A percentile compares a stretch with the other conserved stretches of the same genome.
Evolutionary conservation across 2,888 invertebrate genomes (phyloP).

Genomic region (Morpho achilles): DNA sequence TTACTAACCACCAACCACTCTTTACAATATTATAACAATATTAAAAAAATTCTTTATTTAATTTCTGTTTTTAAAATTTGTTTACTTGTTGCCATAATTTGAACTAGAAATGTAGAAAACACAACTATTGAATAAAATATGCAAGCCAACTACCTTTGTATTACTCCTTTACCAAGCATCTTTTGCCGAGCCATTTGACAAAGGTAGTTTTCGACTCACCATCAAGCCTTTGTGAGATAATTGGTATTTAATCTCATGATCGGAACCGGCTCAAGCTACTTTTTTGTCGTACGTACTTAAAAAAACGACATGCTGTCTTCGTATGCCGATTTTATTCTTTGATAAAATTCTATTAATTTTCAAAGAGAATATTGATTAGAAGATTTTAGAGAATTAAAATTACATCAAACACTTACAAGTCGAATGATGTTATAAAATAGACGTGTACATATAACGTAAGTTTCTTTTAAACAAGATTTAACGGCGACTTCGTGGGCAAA

Average conservation of each 20-base stretch:
- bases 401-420: too few relatives aligned
- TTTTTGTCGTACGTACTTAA: constrained; percentile 16
- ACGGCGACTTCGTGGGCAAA: too few relatives aligned
- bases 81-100: background rate
- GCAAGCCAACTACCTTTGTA: background rate
- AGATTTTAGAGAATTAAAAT: too few relatives aligned
- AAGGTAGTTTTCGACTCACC: constrained; percentile 4
- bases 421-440: too few relatives aligned
- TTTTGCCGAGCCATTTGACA: constrained; percentile 1
- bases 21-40: too few relatives aligned
- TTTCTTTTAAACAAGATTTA: too few relatives aligned
- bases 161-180: background rate
- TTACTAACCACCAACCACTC: too few relatives aligned
- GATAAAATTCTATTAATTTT: too few relatives aligned
- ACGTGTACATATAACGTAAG: too few relatives aligned
- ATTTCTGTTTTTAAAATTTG: background rate
- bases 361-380: too few relatives aligned
- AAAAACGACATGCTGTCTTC: constrained; percentile 16
- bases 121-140: background rate
- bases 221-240: constrained; percentile 18
- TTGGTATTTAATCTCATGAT: constrained; percentile 18
- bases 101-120: background rate
- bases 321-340: background rate
- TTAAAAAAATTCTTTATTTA: too few relatives aligned
- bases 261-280: constrained; percentile 18